phyloP scores from a whole-genome alignment of 2,797 vertebrate genomes.

The Helicolenus hilgendorfi region DNA sequence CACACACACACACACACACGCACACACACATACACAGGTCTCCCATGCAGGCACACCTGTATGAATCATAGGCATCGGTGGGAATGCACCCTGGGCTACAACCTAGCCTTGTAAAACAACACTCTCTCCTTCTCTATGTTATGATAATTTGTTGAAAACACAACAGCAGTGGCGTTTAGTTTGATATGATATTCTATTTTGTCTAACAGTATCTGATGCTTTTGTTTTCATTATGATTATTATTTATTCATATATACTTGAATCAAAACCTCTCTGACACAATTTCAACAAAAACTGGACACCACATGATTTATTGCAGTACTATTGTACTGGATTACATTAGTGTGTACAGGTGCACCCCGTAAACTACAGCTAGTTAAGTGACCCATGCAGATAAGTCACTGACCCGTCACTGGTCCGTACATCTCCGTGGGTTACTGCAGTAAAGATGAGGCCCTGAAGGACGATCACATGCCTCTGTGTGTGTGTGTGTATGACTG shows the following conservation, averaged over 20 bases:
- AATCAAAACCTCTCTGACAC: not conserved
- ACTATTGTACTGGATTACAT: not conserved
- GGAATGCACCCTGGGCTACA: conserved; percentile 44
- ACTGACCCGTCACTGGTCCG: conserved; percentile 3
- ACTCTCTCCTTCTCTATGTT: not conserved
- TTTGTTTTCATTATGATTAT: not conserved
- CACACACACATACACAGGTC: not conserved
- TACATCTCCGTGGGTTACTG: conserved; percentile 45
- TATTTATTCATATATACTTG: not conserved
- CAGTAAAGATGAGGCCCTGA: conserved; percentile 47
- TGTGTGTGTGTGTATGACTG: not conserved
- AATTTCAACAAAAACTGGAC: not conserved
- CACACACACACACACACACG: not conserved
- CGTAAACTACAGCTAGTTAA: conserved; percentile 11
- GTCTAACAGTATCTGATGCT: not conserved
- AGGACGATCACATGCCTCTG: not conserved
- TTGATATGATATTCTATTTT: not conserved
- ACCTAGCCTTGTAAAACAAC: conserved; percentile 22
- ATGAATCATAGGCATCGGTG: conserved; percentile 28
- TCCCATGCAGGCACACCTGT: conserved; percentile 56
- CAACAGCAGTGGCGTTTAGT: not conserved
- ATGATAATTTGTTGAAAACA: not conserved
- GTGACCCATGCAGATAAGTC: conserved; percentile 22
- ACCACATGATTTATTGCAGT: not conserved
- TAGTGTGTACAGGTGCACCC: not conserved